Base-by-base conservation (phyloP, 2,888 invertebrate species). In the Axea sp. region DNA sequence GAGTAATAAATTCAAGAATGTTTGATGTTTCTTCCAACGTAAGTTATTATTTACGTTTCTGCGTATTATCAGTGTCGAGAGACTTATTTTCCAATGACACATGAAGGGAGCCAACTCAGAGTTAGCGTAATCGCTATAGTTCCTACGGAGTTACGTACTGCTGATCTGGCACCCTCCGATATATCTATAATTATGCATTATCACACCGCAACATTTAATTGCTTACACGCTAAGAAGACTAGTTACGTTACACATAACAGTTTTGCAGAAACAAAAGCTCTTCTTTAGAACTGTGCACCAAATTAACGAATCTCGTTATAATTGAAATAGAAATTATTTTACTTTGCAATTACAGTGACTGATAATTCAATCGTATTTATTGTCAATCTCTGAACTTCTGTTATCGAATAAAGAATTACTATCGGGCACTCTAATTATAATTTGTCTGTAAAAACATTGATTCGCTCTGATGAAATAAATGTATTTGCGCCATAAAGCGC, bases 311-410 rank as follows among this genome's bases (percentile, higher is more conserved):
- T 31, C 8, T 24, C 33, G 19, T 57, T 57, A 33, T 33, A 57
- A 43, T 57, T 57, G 33, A 57, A 43, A 33, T 24, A 33, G 43
- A 43, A 11, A 41, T 57, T 31, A 57, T 33, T 57, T 33, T 9
- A 12, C 15, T 28, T 43, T 31, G 9, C 33, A 43, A 57, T 57
- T 33, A 43, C 24, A 24, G 31, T 43, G 57, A 33, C 24, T 43
- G 15, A 57, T 57, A 57, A 57, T 43, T 55, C 8, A 55, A 41
- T 55, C 55, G 41, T 22, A 41, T 55, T 55, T 55, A 39, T 39
- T 19, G 19, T 12, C 55, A 30, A 41, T 55, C 19, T 24, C 41
- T 41, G 41, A 41, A 17, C 17, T 37, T 2, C 30, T 8, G 8
- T 39, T 53, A 30, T 30, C 12, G 3, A 39, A 41, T 30, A 19